These are phyloP conservation scores for Sturmia bella DNA, from an alignment of 2,888 invertebrate genomes.

Conservation along the genomic window DNA sequence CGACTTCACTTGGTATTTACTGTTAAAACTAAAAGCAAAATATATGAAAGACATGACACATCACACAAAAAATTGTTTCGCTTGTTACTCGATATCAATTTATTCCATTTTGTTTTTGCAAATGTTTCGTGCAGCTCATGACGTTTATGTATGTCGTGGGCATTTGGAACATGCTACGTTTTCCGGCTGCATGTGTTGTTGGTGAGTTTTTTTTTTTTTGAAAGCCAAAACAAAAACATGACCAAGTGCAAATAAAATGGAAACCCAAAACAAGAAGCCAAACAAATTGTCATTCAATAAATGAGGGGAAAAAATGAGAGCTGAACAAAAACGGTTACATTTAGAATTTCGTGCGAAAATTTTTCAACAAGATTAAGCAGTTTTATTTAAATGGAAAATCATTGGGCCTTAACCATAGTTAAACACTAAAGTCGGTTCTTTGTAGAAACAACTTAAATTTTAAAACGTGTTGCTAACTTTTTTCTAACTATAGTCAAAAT, in stretches of 20 bases:
- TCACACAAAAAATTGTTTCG: constrained; percentile 39
- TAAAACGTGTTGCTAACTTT: no score
- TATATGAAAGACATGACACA: constrained; percentile 31
- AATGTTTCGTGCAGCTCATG: constrained; percentile 51
- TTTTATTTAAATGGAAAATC: no score
- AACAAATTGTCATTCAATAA: constrained; percentile 11
- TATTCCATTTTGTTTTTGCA: background rate
- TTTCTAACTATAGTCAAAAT: no score
- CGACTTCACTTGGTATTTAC: constrained; percentile 14
- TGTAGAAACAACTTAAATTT: no score
- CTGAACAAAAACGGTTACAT: constrained; percentile 6
- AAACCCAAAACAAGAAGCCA: background rate
- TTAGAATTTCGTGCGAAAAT: background rate
- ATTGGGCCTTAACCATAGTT: no score
- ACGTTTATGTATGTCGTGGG: constrained; percentile 42
- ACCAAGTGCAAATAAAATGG: constrained; percentile 45
- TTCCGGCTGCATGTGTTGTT: constrained; percentile 17
- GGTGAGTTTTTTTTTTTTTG: constrained; percentile 15
- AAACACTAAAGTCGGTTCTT: no score
- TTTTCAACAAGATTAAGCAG: no score
- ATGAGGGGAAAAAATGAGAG: background rate
- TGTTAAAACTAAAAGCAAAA: constrained; percentile 1
- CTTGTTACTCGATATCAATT: background rate
- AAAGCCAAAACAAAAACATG: constrained; percentile 52
- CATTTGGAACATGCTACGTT: constrained; percentile 54